Percentiles rank a stretch among this genome's conserved stretches.
These are phyloP conservation scores for Chinchilla lanigera DNA, from an alignment of 2,113 vertebrate genomes.

Conservation along the genomic window DNA sequence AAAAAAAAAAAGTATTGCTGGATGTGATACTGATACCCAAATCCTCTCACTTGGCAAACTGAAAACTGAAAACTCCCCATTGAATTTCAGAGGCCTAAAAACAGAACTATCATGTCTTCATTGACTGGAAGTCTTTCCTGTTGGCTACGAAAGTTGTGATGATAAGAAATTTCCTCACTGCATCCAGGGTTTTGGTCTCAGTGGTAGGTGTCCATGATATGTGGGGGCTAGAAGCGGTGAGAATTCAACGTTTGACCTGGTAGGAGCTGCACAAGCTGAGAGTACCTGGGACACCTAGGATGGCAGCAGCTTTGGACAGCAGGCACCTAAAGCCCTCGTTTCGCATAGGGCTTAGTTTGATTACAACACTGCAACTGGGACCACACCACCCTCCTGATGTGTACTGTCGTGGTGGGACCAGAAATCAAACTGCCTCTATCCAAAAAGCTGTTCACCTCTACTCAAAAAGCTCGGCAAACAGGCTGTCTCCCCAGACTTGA, in stretches of 20 bases:
- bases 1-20: not conserved
- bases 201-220: not conserved
- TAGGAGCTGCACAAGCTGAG: not conserved
- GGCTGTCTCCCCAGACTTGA: not conserved
- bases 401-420: not conserved
- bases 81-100: not conserved
- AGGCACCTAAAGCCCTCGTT: not conserved
- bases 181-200: not conserved
- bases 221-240: not conserved
- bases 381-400: too few species aligned
- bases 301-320: not conserved
- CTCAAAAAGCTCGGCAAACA: not conserved
- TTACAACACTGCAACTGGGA: not conserved
- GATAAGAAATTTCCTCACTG: slow-evolving; percentile 28
- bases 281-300: not conserved
- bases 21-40: not conserved
- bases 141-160: not conserved
- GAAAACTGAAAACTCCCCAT: slow-evolving; percentile 19
- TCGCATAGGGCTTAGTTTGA: not conserved
- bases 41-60: slow-evolving; percentile 17
- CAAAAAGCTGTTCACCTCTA: not conserved
- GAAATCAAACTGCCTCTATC: not conserved
- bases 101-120: slow-evolving; percentile 55
- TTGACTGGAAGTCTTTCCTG: slow-evolving; percentile 4
- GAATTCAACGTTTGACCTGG: not conserved